phyloP scores from a whole-genome alignment of 1,140 invertebrate genomes.

The Sminthurinus signatus region DNA sequence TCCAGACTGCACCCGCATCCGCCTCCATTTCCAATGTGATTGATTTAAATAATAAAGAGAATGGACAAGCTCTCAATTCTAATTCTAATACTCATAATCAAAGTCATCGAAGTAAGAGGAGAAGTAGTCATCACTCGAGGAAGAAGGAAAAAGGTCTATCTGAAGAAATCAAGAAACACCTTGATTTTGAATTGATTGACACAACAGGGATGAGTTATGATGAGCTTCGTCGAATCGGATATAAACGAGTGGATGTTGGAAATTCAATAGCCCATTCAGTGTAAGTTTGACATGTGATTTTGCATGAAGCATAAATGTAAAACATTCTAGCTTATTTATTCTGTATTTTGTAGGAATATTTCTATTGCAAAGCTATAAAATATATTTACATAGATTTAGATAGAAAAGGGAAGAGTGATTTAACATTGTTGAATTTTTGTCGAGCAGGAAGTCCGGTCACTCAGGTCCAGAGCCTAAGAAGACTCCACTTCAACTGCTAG shows the following conservation, averaged over 20 bases:
- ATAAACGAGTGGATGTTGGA: background rate
- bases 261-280: background rate
- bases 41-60: conserved; percentile 38
- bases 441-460: too few relatives aligned
- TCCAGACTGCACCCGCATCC: conserved; percentile 45
- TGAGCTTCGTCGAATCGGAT: background rate
- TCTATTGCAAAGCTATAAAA: background rate
- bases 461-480: too few relatives aligned
- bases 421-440: too few relatives aligned
- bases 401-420: too few relatives aligned
- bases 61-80: background rate
- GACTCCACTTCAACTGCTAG: too few relatives aligned
- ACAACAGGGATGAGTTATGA: conserved; percentile 75
- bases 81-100: background rate
- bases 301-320: background rate
- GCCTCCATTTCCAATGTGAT: conserved; percentile 26
- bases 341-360: conserved; percentile 52
- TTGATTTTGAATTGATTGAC: conserved; percentile 84
- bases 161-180: conserved; percentile 64
- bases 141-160: conserved; percentile 54
- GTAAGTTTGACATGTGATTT: background rate
- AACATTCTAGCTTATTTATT: background rate
- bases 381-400: too few relatives aligned
- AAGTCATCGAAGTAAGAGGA: background rate
- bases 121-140: conserved; percentile 4